Conservation (phyloP, 2,888 invertebrate genomes). For the Stenolophus ochropezus region DNA sequence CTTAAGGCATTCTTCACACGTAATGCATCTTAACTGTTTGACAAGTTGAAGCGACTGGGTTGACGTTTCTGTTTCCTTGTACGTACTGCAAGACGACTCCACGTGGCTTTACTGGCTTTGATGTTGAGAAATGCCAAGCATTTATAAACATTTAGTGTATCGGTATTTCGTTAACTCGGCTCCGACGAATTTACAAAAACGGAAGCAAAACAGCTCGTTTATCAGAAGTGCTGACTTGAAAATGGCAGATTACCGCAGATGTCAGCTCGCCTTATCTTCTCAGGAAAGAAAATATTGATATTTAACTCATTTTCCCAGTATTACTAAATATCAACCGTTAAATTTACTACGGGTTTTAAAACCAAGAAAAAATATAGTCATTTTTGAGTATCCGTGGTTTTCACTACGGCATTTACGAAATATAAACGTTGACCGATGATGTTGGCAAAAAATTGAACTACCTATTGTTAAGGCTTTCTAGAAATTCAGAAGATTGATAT, state of each 20-base stretch:
- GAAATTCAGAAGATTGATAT: too few relatives aligned
- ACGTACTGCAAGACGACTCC: not conserved
- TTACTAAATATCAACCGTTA: too few relatives aligned
- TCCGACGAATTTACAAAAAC: slow-evolving; percentile 38
- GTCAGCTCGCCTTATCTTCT: too few relatives aligned
- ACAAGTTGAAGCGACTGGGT: slow-evolving; percentile 46
- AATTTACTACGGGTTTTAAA: too few relatives aligned
- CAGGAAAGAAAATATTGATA: too few relatives aligned
- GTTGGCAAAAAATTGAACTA: too few relatives aligned
- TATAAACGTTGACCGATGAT: too few relatives aligned
- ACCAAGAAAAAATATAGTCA: too few relatives aligned
- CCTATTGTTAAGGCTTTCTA: too few relatives aligned
- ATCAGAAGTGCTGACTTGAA: slow-evolving; percentile 8
- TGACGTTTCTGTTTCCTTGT: slow-evolving; percentile 40
- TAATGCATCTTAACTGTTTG: slow-evolving; percentile 57
- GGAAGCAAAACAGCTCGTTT: slow-evolving; percentile 35
- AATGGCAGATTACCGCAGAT: not conserved
- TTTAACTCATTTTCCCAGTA: too few relatives aligned
- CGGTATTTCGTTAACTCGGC: slow-evolving; percentile 22
- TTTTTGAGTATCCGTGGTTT: too few relatives aligned
- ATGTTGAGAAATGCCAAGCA: slow-evolving; percentile 43
- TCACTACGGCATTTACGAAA: too few relatives aligned
- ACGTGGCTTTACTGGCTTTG: slow-evolving; percentile 45
- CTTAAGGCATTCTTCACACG: slow-evolving; percentile 53
- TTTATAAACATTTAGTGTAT: slow-evolving; percentile 51